These are phyloP conservation scores for Tanypteryx hageni DNA, from an alignment of 2,888 invertebrate genomes.

Conservation along the genomic window DNA sequence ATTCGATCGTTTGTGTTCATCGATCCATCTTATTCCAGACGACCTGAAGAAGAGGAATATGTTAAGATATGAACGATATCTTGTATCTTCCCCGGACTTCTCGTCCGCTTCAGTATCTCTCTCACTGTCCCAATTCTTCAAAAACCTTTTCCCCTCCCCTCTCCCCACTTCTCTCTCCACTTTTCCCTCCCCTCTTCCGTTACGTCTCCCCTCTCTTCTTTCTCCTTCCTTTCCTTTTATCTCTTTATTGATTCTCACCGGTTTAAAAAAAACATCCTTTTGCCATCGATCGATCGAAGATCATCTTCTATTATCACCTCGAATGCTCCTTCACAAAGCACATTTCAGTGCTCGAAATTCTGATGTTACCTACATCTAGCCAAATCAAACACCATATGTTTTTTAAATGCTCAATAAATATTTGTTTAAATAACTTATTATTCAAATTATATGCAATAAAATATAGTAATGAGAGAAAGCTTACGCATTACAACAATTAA, in stretches of 20 bases:
- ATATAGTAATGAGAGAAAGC: no score
- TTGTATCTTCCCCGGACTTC: not conserved
- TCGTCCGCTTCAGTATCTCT: not conserved
- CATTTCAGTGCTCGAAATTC: no score
- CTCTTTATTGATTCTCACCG: slow-evolving; percentile 1
- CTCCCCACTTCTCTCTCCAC: not conserved
- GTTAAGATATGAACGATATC: not conserved
- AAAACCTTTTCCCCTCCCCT: not conserved
- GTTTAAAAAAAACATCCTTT: not conserved
- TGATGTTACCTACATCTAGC: no score
- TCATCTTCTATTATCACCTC: no score
- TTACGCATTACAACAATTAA: no score
- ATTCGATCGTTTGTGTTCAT: not conserved
- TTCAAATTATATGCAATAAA: no score
- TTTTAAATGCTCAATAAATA: no score
- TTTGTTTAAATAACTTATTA: no score
- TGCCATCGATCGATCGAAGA: no score
- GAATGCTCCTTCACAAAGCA: no score
- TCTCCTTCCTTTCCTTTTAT: not conserved
- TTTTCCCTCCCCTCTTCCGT: not conserved
- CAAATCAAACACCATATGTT: no score
- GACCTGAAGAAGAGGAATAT: not conserved
- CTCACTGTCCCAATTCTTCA: not conserved
- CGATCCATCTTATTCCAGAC: slow-evolving; percentile 1
- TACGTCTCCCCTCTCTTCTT: not conserved